Evolutionary conservation across 2,113 vertebrate species (phyloP), one percentile per base, ranked within the genome.

Genomic region (Diphyllodes magnificus): DNA sequence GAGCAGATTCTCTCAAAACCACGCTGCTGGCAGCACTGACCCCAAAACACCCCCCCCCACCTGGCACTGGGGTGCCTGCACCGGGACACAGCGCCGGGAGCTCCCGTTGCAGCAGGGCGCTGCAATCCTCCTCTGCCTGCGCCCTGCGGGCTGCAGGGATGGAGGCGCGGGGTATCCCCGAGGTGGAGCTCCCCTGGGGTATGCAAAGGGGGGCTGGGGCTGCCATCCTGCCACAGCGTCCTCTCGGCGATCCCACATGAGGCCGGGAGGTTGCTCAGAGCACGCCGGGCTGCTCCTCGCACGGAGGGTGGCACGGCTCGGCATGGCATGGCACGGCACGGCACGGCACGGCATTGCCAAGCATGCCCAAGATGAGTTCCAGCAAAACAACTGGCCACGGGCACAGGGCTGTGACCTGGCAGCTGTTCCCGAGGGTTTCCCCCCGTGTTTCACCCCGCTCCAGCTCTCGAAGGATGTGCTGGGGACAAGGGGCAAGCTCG

Each of bases 1-100:
- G 16, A 19, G 1, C 35, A 51, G 53, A 39, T 22, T 60, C 4
- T 54, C 61, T 53, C 50, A 3, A 44, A 77, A 10, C 31, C 31
- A 3, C 0, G 1, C 25, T 3, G 30, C 35, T 3, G 3, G 60
- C 44, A 64, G 54, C 30, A 0, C 12, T 2, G 4, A 61, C 44
- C 53, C 59, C 45, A 20, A 33, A 79, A 28, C 7, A 31, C 10
- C 2, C 0, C n/a, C n/a, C 45, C 37, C 31, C 56, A 6, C 8
- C 47, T 28, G 21, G 1, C 25, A 1, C 21, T 0, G 44, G 28
- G 45, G 19, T 12, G 27, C 13, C 68, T 15, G 60, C 60, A 7
- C 22, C 0, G 0, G 68, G 63, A 64, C 31, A 1, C 27, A 1
- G 40, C 0, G 0, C 72, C 2, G 0, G 40, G 33, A 69, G 18